Conservation (phyloP, 2,888 invertebrate species). For the Aleiodes alternator region DNA sequence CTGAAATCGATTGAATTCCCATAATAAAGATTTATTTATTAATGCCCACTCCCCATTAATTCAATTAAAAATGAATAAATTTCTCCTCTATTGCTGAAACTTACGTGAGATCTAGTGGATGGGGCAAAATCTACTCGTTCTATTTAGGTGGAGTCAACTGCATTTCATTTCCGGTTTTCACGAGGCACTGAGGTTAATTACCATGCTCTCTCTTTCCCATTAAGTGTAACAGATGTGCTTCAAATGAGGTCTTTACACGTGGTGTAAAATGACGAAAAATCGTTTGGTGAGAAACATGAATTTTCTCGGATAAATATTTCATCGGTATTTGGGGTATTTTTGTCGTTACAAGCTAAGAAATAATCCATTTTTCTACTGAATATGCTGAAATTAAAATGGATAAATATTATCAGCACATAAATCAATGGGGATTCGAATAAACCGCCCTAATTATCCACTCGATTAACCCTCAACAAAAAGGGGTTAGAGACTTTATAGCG, state of each 20-base stretch:
- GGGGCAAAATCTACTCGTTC: too few species aligned
- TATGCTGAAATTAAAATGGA: too few species aligned
- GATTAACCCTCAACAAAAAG: constrained; percentile 56
- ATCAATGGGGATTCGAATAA: constrained; percentile 58
- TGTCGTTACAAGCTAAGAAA: too few species aligned
- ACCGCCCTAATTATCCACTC: constrained; percentile 64
- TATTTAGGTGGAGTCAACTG: constrained; percentile 39
- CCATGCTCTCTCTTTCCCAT: constrained; percentile 63
- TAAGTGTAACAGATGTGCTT: constrained; percentile 58
- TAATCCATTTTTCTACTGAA: too few species aligned
- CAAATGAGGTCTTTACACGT: constrained; percentile 37
- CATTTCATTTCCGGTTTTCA: constrained; percentile 55
- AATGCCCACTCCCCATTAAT: too few species aligned
- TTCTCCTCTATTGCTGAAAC: too few species aligned
- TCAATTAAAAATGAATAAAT: too few species aligned
- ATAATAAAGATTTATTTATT: too few species aligned
- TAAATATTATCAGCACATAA: neutral
- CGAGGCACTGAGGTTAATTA: constrained; percentile 69
- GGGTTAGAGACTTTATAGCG: too few species aligned
- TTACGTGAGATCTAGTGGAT: too few species aligned
- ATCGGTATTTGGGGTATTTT: constrained; percentile 16
- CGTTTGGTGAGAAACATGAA: constrained; percentile 37
- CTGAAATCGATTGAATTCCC: too few species aligned
- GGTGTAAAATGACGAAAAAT: constrained; percentile 3
- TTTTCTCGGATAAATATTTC: neutral